Evolutionary conservation across 2,888 invertebrate genomes (phyloP), one percentile per base, ranked within the genome.

Genomic region (Polyommatus icarus): DNA sequence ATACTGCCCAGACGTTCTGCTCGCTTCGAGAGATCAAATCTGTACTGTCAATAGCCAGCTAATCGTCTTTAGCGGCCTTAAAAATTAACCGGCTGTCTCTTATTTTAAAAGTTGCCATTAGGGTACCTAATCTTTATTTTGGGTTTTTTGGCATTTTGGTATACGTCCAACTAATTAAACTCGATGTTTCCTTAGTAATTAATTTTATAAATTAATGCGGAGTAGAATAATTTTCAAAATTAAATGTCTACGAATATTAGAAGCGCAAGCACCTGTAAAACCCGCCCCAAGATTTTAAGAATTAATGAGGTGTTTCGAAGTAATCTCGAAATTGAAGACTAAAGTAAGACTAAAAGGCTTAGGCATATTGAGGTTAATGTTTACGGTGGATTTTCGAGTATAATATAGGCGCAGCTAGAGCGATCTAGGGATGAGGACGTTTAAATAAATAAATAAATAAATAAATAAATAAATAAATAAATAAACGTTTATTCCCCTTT

Each of bases 341-440:
- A 72, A 20, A 72, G 29, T 67, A 67, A 67, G 67, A 67, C 67
- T 73, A 75, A 75, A 54, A 75, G 54, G 75, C 46, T 75, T 75
- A 75, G 54, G 50, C 54, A 50, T 73, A 46, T 75, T 54, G 29
- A 50, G 75, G 75, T 40, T 67, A 67, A 67, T 67, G 67, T 67
- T 67, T 67, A 67, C 29, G 67, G 29, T 67, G 29, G 29, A 67
- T 67, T 67, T 67, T 67, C 15, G 12, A 24, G 61, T 61, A 61
- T 61, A 61, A 24, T 59, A 61, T 59, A 61, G 20, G 59, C 29
- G 12, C 24, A 61, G 6, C 61, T 24, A 24, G 24, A 20, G 61
- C 20, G n/a, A 57, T 57, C 61, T 24, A 61, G 61, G 61, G 24
- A 61, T 24, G 24, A 24, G 61, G 61, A 20, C 61, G 18, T n/a